Evolutionary conservation across 92 coral and sea anemone species (phyloP).

Genomic region (Isaurus tuberculatus): DNA sequence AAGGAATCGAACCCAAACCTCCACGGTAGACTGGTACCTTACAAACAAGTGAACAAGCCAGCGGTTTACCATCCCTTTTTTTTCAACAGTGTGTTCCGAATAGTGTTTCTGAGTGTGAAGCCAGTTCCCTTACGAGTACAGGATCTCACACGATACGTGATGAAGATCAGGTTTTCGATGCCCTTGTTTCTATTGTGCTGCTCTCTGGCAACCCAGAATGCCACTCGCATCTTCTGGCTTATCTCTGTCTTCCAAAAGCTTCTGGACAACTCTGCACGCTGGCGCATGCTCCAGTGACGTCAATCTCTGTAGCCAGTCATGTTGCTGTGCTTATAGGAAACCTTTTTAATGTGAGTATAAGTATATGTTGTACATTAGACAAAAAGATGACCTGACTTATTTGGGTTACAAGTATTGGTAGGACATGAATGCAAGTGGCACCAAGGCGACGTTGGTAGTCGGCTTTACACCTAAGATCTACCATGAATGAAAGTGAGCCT

Average conservation of each 20-base stretch:
- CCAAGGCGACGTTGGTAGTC: no score
- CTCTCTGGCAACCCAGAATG: conserved; percentile 97
- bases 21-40: no score
- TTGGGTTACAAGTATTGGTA: no score
- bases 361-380: neutral
- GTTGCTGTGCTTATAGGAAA: conserved; percentile 92
- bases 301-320: conserved; percentile 77
- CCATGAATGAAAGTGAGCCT: no score
- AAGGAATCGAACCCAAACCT: no score
- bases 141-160: conserved; percentile 81
- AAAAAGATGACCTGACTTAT: neutral
- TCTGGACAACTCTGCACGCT: conserved; percentile 82
- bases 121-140: conserved; percentile 80
- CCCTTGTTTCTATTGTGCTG: conserved; percentile 91
- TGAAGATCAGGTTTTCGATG: conserved; percentile 80
- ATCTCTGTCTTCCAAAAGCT: conserved; percentile 94
- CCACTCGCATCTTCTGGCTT: conserved; percentile 86
- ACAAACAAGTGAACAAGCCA: no score
- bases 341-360: conserved; percentile 91
- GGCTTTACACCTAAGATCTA: no score
- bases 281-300: conserved; percentile 69
- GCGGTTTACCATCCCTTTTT: no score
- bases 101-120: conserved; percentile 86
- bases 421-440: no score
- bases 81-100: conserved; percentile 55